These are phyloP conservation scores for Pterostichus niger DNA, from an alignment of 2,888 invertebrate species.

Conservation along the genomic window DNA sequence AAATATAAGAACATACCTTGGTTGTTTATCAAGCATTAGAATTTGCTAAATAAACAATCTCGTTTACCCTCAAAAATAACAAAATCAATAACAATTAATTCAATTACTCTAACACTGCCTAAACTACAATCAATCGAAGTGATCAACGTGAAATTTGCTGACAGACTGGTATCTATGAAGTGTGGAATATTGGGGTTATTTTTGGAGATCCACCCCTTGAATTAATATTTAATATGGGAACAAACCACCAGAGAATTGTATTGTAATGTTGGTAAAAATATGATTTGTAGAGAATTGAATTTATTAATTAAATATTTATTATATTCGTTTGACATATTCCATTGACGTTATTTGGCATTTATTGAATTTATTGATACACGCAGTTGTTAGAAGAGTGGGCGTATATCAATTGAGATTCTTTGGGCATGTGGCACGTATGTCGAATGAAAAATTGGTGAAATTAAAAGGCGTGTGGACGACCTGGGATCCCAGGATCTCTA, in stretches of 20 bases:
- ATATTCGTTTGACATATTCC: not conserved
- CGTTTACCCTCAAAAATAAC: not conserved
- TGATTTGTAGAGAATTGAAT: not conserved
- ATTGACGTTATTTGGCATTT: not conserved
- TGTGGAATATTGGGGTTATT: not conserved
- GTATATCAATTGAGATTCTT: no score
- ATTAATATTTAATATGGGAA: conserved; percentile 43
- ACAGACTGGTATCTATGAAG: not conserved
- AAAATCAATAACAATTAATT: conserved; percentile 1
- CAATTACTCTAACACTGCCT: not conserved
- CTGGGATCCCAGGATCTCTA: no score
- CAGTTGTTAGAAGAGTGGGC: not conserved
- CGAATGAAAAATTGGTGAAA: no score
- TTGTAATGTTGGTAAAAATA: not conserved
- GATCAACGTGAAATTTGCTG: not conserved
- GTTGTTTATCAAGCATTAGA: conserved; percentile 12
- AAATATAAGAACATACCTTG: not conserved
- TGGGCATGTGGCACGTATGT: not conserved
- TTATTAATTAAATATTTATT: not conserved
- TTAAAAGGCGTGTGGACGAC: no score
- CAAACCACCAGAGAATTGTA: not conserved
- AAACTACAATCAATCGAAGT: conserved; percentile 5
- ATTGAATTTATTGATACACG: not conserved
- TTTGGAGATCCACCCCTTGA: not conserved
- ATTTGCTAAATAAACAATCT: not conserved